Evolutionary conservation across 2,113 vertebrate genomes (phyloP).

Genomic region (Myotis lucifugus): DNA sequence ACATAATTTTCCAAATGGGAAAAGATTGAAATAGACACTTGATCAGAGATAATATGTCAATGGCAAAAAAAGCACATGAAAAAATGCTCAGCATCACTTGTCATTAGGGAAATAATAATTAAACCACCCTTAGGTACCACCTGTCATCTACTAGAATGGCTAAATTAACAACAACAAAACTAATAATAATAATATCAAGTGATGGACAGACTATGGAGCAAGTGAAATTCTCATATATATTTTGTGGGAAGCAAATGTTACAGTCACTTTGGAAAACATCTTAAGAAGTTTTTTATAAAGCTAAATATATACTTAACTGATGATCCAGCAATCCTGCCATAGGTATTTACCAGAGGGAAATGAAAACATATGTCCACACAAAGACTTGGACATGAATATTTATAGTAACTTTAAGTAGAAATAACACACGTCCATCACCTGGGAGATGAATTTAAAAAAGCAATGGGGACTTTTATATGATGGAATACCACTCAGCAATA

Average conservation of each 20-base stretch:
- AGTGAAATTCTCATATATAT: neutral
- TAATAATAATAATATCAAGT: neutral
- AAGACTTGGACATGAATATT: neutral
- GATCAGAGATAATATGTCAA: neutral
- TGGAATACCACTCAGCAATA: neutral
- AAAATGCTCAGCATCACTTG: neutral
- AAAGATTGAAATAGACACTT: neutral
- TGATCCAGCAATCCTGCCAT: neutral
- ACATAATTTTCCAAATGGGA: neutral
- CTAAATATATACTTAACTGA: neutral
- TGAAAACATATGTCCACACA: neutral
- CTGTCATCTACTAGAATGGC: neutral
- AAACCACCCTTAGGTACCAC: neutral
- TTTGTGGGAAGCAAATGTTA: neutral
- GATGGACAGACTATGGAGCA: neutral
- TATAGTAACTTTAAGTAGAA: conserved; percentile 18
- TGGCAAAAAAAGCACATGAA: neutral
- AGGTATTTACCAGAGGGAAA: neutral
- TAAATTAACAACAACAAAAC: neutral
- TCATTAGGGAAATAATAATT: conserved; percentile 3
- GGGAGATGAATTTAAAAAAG: neutral
- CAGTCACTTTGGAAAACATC: neutral
- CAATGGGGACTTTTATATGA: neutral
- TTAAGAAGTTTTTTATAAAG: neutral
- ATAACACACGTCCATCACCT: neutral